These are phyloP conservation scores for Patella ulyssiponensis DNA, from an alignment of 2,888 invertebrate genomes.

Conservation along the genomic window DNA sequence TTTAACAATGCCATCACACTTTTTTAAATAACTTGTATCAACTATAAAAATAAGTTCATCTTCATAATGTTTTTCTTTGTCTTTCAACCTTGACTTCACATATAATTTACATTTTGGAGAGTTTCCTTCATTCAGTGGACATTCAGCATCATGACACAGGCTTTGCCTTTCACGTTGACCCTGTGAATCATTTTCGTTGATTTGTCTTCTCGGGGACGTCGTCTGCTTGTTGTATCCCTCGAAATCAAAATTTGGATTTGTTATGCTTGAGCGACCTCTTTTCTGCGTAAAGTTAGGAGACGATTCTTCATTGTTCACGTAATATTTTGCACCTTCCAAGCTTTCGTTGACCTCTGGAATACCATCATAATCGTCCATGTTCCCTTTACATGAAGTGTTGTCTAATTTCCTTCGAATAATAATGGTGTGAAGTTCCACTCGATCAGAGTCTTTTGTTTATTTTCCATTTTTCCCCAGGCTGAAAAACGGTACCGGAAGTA, in stretches of 20 bases:
- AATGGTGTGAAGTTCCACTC: too few relatives aligned
- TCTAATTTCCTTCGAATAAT: too few relatives aligned
- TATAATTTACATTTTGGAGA: background rate
- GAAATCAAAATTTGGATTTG: background rate
- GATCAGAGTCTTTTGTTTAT: too few relatives aligned
- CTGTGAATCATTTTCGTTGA: too few relatives aligned
- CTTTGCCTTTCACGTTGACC: background rate
- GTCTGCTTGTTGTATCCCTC: background rate
- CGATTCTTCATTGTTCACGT: background rate
- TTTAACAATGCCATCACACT: slow-evolving; percentile 44
- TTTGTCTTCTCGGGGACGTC: background rate
- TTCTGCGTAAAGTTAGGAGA: background rate
- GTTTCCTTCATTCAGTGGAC: background rate
- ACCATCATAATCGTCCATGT: too few relatives aligned
- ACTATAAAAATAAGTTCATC: slow-evolving; percentile 35
- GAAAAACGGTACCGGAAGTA: too few relatives aligned
- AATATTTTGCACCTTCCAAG: background rate
- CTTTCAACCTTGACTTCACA: background rate
- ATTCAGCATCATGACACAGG: background rate
- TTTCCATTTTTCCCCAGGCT: too few relatives aligned
- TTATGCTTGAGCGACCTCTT: background rate
- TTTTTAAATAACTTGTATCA: slow-evolving; percentile 34
- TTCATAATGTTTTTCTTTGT: slow-evolving; percentile 24
- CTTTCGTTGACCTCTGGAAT: too few relatives aligned
- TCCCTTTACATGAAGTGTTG: too few relatives aligned